Base-by-base conservation (phyloP, 2,888 invertebrate species). In the Drosophila demipolita region DNA sequence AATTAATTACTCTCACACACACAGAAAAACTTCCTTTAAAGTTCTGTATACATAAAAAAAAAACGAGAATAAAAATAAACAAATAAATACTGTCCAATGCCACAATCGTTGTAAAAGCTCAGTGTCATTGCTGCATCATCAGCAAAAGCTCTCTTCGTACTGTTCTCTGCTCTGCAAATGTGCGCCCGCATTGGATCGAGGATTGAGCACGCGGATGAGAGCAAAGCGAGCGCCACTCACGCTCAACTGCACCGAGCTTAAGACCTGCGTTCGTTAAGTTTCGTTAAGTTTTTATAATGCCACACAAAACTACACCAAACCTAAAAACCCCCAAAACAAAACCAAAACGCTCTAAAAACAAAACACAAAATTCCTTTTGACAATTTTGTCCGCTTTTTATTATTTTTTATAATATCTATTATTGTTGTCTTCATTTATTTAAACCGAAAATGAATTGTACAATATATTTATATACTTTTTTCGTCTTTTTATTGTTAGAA, bases 181-280 rank as follows among this genome's bases (percentile, higher is more conserved):
- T 7, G 20, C 42, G 42, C n/a, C 17, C 9, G 49, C 49, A 50
- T 33, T 32, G 32, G 52, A 53, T 53, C 53, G 40, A 11, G 5
- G 17, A 40, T 40, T 15, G 45, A 23, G 45, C 20, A 4, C 20
- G 36, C n/a, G 8, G 23, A 15, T 58, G 35, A 48, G 48, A 36
- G 26, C 60, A n/a, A 33, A 2, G 33, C 7, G 17, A n/a, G 23
- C 33, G n/a, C 32, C n/a, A 8, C 26, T 17, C 52, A 26, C n/a
- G 12, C 54, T 29, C 57, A 35, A 29, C 60, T 12, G n/a, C 48
- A 40, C 49, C 29, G 58, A 67, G 68, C n/a, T 33, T 38, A 62
- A 63, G 58, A 58, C 65, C 80, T 69, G 77, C 78, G 82, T 78
- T 73, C 73, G 79, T 82, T 87, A 84, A 84, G 89, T 89, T 89